These are phyloP conservation scores for Theocolax elegans DNA, from an alignment of 1,140 invertebrate genomes.

Conservation along the genomic window DNA sequence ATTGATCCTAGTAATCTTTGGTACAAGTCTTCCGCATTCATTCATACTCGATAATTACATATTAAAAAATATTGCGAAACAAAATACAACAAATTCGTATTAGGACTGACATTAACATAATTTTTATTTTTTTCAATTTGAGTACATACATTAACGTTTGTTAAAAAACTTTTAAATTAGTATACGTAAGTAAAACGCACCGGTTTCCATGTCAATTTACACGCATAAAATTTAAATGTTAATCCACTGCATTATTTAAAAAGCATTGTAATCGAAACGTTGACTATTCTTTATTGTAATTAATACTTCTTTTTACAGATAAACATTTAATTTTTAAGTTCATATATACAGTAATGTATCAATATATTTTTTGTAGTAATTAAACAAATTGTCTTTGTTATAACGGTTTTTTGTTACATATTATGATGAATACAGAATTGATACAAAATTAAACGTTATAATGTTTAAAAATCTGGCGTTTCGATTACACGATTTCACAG, in stretches of 20 bases:
- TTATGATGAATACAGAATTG: too few relatives aligned
- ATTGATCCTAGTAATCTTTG: constrained; percentile 54
- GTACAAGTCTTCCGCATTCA: constrained; percentile 48
- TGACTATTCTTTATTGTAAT: not conserved
- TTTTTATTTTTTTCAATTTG: too few relatives aligned
- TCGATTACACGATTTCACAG: constrained; percentile 39
- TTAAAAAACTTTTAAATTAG: too few relatives aligned
- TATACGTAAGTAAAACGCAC: not conserved
- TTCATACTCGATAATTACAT: constrained; percentile 32
- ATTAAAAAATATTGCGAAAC: constrained; percentile 31
- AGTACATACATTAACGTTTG: too few relatives aligned
- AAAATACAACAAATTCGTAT: not conserved
- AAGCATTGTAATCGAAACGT: constrained; percentile 24
- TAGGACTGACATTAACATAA: too few relatives aligned
- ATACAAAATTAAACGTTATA: too few relatives aligned
- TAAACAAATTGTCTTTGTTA: too few relatives aligned
- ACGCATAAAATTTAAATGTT: not conserved
- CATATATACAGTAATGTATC: too few relatives aligned
- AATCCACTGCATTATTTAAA: constrained; percentile 16
- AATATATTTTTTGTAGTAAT: too few relatives aligned
- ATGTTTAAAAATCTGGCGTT: constrained; percentile 20
- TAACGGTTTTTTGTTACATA: too few relatives aligned
- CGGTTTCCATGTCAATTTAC: not conserved
- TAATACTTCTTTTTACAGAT: too few relatives aligned
- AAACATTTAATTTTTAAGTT: too few relatives aligned